Base-by-base conservation (phyloP, 2,797 vertebrate genomes). In the Telmatherina bonti region DNA sequence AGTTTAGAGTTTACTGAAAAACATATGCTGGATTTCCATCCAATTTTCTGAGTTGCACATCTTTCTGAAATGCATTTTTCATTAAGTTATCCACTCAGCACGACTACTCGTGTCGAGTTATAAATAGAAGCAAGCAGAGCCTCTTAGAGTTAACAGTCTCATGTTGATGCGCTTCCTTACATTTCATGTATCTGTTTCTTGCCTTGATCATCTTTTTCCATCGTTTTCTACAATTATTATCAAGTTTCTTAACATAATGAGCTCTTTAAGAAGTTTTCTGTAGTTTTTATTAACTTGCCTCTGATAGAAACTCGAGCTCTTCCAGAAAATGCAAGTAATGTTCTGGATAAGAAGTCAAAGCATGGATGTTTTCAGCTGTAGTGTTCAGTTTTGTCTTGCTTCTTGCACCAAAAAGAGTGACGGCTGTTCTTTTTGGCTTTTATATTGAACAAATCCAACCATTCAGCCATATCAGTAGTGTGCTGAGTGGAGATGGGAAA, bases 41-140 rank as follows among this genome's bases (percentile, higher is more conserved):
- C 26, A 41, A 24, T 64, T 66, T 47, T 24, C 22, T 26, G 6
- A 56, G 15, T 2, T 36, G 36, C 24, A 43, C 36, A 9, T 61
- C 59, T 57, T 22, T 58, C 22, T 49, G 22, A 76, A 62, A 67
- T 72, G n/a, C 26, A 54, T 63, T 70, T 75, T 79, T 70, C 3
- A 72, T 72, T 1, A 33, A 5, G 2, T 65, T 26, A 20, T 47
- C 27, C 52, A 5, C 62, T 72, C 47, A 13, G 10, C 33, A 51
- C 4, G 49, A 24, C 49, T 51, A 10, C 20, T 51, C 4, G n/a
- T n/a, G n/a, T n/a, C 67, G 41, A 72, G 72, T 75, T 71, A 66
- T 61, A 59, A 18, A 79, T 16, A 22, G 35, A 56, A 61, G 57
- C n/a, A 58, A 11, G 13, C 38, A 27, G 26, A 66, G 33, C n/a